Conservation (phyloP, 1,140 invertebrate genomes). For the Cotesia glomerata region DNA sequence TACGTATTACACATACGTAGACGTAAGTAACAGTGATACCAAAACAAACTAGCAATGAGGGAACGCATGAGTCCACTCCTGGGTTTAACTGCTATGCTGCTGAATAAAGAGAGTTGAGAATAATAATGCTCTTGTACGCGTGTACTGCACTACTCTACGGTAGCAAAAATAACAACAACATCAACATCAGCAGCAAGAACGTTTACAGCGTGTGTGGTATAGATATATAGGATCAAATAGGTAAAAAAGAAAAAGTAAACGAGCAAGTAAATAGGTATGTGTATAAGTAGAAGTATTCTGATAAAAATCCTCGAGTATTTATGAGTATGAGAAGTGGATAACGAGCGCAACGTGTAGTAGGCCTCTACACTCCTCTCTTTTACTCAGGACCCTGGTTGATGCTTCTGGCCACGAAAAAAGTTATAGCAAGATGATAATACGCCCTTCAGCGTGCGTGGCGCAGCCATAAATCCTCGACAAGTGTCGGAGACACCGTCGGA, state of each 20-base stretch:
- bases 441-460: slow-evolving; percentile 10
- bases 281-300: background rate
- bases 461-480: slow-evolving; percentile 18
- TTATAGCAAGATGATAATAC: slow-evolving; percentile 13
- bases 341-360: slow-evolving; percentile 3
- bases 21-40: background rate
- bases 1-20: background rate
- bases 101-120: background rate
- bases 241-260: background rate
- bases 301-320: background rate
- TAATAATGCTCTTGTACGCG: background rate
- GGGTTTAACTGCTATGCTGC: slow-evolving; percentile 20
- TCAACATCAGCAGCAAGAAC: too few relatives aligned
- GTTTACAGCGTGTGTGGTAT: background rate
- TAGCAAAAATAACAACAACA: background rate
- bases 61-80: too few relatives aligned
- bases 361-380: background rate
- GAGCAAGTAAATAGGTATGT: background rate
- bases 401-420: background rate
- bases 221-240: too few relatives aligned
- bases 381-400: background rate
- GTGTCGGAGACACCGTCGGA: slow-evolving; percentile 17
- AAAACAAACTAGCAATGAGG: slow-evolving; percentile 7
- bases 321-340: background rate
- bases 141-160: background rate